These are phyloP conservation scores for Stercorarius parasiticus DNA, from an alignment of 2,113 vertebrate species.

Conservation along the genomic window DNA sequence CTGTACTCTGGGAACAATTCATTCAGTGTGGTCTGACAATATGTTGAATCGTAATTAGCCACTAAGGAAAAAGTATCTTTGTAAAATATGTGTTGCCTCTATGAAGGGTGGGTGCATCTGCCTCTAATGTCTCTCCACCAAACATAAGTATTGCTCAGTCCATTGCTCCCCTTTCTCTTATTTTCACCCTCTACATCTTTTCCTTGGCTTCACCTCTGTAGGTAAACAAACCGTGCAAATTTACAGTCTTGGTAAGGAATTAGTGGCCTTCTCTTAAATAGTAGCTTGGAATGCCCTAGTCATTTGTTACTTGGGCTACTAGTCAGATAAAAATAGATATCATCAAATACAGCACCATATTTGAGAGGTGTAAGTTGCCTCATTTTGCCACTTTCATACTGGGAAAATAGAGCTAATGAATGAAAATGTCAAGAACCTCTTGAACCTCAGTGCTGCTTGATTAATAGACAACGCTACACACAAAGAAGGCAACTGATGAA, in stretches of 20 bases:
- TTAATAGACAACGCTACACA: neutral
- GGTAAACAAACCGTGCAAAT: neutral
- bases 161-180: neutral
- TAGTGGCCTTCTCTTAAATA: neutral
- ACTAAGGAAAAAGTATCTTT: neutral
- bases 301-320: neutral
- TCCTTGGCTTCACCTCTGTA: neutral
- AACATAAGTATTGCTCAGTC: neutral
- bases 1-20: neutral
- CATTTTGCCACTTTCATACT: neutral
- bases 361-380: neutral
- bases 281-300: neutral
- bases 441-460: neutral
- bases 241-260: neutral
- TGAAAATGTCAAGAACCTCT: neutral
- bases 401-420: neutral
- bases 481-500: neutral
- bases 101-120: neutral
- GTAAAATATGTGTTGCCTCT: neutral
- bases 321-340: neutral
- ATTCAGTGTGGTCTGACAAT: conserved; percentile 12
- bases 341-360: neutral
- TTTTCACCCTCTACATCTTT: neutral
- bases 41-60: neutral
- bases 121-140: neutral